Percentiles rank a stretch among this genome's conserved stretches.
Evolutionary conservation across 2,113 vertebrate species (phyloP).

Genomic region (Rana temporaria): DNA sequence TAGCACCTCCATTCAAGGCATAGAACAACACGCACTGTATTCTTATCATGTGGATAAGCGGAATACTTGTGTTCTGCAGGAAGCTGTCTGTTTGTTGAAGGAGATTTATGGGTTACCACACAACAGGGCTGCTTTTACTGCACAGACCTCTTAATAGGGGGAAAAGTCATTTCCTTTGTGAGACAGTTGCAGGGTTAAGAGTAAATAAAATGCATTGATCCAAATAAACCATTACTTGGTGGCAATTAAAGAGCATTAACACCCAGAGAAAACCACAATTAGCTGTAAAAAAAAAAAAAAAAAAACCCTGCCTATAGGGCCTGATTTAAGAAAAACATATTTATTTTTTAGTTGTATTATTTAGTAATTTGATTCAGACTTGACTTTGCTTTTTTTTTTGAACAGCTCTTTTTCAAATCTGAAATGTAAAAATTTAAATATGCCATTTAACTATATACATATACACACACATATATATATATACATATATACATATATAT

Average conservation of each 20-base stretch:
- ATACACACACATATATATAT: too few species aligned
- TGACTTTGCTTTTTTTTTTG: too few species aligned
- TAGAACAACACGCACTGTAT: background rate
- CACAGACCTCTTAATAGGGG: conserved; percentile 7
- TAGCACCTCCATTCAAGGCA: conserved; percentile 38
- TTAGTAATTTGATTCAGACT: too few species aligned
- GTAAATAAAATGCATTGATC: conserved; percentile 52
- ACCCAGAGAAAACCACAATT: conserved; percentile 30
- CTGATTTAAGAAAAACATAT: too few species aligned
- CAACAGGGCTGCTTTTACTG: conserved; percentile 15
- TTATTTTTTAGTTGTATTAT: too few species aligned
- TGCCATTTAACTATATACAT: too few species aligned
- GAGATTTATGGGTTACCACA: conserved; percentile 43
- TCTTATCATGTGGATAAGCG: conserved; percentile 43
- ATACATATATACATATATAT: too few species aligned
- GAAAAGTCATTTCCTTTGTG: conserved; percentile 40
- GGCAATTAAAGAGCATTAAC: conserved; percentile 45
- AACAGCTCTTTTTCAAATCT: too few species aligned
- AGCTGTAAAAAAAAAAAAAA: background rate
- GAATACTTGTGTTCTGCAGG: conserved; percentile 41
- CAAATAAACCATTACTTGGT: conserved; percentile 33
- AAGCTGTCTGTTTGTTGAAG: conserved; percentile 42
- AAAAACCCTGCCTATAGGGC: background rate
- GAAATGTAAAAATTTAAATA: too few species aligned
- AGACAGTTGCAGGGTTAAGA: conserved; percentile 12